Percentiles rank a stretch among this genome's conserved stretches.
Conservation (phyloP, 1,140 invertebrate genomes). For the Pogonomyrmex californicus region DNA sequence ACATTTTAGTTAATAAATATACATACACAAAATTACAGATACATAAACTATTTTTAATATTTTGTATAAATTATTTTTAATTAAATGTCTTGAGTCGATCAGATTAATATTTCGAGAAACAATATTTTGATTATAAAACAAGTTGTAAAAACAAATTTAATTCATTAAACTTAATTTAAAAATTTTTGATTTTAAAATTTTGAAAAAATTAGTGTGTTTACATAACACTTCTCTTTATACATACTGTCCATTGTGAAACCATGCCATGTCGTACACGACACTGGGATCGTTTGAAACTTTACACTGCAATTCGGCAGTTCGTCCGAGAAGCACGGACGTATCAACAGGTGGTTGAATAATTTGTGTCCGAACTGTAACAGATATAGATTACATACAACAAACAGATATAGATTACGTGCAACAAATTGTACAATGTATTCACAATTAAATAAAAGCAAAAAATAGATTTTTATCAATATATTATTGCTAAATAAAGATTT, state of each 20-base stretch:
- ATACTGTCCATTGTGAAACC: constrained; percentile 96
- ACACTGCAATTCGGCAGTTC: constrained; percentile 96
- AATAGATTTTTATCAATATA: neutral
- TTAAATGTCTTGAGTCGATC: neutral
- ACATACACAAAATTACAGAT: neutral
- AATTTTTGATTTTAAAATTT: neutral
- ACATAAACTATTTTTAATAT: neutral
- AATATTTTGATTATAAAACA: neutral
- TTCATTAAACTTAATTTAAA: neutral
- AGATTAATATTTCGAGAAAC: neutral
- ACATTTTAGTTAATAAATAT: neutral
- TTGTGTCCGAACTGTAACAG: constrained; percentile 93
- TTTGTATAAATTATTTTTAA: neutral
- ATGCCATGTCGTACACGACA: constrained; percentile 96
- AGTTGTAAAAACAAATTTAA: neutral
- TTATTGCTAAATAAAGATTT: neutral
- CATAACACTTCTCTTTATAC: constrained; percentile 74
- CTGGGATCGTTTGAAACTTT: constrained; percentile 97
- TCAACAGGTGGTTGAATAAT: constrained; percentile 97
- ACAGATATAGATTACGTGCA: neutral
- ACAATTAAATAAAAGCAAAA: neutral
- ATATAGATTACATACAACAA: constrained; percentile 2
- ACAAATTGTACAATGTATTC: neutral
- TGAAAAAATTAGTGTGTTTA: neutral
- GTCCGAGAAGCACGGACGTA: constrained; percentile 94